phyloP scores from a whole-genome alignment of 2,888 invertebrate genomes.

The Aleiodes testaceus region DNA sequence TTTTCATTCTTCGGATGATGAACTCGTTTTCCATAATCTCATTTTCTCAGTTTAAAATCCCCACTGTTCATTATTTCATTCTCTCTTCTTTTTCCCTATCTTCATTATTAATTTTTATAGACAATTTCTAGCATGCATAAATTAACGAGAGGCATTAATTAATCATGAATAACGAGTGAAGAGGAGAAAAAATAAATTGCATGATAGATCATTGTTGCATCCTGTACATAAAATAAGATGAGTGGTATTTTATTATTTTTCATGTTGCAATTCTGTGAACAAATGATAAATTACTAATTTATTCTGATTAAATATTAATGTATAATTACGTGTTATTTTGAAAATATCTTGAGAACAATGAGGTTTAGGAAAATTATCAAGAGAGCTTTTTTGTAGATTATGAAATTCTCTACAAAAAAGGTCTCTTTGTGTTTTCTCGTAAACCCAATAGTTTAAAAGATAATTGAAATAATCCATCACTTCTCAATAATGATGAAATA shows the following conservation, averaged over 20 bases:
- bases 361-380: too few relatives aligned
- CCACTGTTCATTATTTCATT: conserved; percentile 33
- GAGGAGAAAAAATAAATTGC: conserved; percentile 15
- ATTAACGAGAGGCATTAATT: background rate
- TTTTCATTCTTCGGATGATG: conserved; percentile 32
- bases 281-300: too few relatives aligned
- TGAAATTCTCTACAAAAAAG: too few relatives aligned
- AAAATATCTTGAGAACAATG: too few relatives aligned
- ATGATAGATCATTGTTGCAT: conserved; percentile 32
- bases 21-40: conserved; percentile 28
- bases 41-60: conserved; percentile 38
- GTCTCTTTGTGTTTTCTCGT: too few relatives aligned
- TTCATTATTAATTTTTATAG: background rate
- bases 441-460: too few relatives aligned
- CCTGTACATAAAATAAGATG: conserved; percentile 20
- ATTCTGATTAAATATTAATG: too few relatives aligned
- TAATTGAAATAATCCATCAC: too few relatives aligned
- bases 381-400: too few relatives aligned
- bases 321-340: too few relatives aligned
- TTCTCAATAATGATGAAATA: too few relatives aligned
- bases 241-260: conserved; percentile 3
- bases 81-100: background rate
- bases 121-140: conserved; percentile 19
- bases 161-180: background rate
- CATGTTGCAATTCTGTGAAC: background rate